Base-by-base conservation (phyloP, 2,113 vertebrate genomes). In the Leucoraja erinaceus region DNA sequence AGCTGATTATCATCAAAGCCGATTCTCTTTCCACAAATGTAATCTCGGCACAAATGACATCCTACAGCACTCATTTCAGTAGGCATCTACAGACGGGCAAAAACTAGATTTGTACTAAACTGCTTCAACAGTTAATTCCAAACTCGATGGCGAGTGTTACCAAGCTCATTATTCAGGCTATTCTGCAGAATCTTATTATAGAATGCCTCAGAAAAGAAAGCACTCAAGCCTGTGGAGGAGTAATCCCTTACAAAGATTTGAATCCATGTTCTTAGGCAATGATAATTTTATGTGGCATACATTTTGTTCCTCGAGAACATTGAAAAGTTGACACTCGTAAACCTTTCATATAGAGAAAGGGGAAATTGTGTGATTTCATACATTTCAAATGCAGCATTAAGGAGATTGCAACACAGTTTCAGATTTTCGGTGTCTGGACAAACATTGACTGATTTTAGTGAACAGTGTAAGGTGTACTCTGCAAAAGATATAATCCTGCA, bases 51-150 rank as follows among this genome's bases (percentile, higher is more conserved):
- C 59, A 88, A 77, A 77, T 31, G 11, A 77, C n/a, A 10, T 4
- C 75, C n/a, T 33, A n/a, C n/a, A 77, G n/a, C n/a, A 12, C 22
- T 91, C 33, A 25, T 72, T 14, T 31, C 20, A 72, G 11, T 70
- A 22, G 9, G 22, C 66, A 47, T 47, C 70, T 72, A 38, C 38
- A 25, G 68, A 91, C 5, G 20, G 66, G 5, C n/a, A 91, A 72
- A 59, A 70, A 90, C 25, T 38, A 22, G 63, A 90, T 38, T n/a
- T 70, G 38, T 56, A 56, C 5, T 18, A 31, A 0, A 8, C 83
- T 63, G 56, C 83, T 88, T 31, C 83, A 88, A n/a, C 7, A n/a
- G 59, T 84, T 31, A 88, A 88, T 61, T 88, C 63, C 59, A 63
- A 66, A 88, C 28, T 88, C 63, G 12, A 63, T 63, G 59, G 1